Evolutionary conservation across 2,888 invertebrate species (phyloP), one percentile per base, ranked within the genome.

Genomic region (Strigamia crassipes): DNA sequence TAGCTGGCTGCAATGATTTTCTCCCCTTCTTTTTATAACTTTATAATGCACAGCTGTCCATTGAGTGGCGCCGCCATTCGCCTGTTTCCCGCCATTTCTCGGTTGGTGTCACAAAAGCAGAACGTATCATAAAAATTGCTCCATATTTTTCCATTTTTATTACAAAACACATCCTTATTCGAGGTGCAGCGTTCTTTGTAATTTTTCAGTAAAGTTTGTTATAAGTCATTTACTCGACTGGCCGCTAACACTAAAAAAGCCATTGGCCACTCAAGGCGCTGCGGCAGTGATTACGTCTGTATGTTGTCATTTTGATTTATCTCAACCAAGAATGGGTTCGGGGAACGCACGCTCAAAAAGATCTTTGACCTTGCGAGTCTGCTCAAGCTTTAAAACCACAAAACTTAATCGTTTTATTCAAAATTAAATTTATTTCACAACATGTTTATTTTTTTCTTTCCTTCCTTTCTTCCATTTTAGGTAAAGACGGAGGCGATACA

Each of bases 251-350:
- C 46, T 46, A 46, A 73, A 73, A 73, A 73, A 73, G 73, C 73
- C 31, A 73, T 73, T 73, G 27, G 73, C 73, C 46, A 31, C 73
- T 73, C 73, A 73, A 27, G 73, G 73, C 31, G 21, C 31, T 77
- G 77, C 18, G 77, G 31, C 34, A 77, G 31, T 77, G 38, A 34
- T 31, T 31, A 34, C 77, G 77, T 77, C 38, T 38, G 77, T 31
- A 15, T 77, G 31, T 77, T 77, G 77, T 77, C 77, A 77, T 77
- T 77, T 77, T 77, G 77, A 77, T 77, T 77, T 77, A 77, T 38
- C 38, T 77, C 77, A 38, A 31, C 77, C 38, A 38, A 31, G 34
- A 77, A 77, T 77, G 77, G 77, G 77, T 77, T 77, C 77, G 34
- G 38, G 15, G 77, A 77, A 77, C 77, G 77, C 34, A 38, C 77